These are phyloP conservation scores for Lepidurus arcticus DNA, from an alignment of 1,140 invertebrate genomes.

Conservation along the genomic window DNA sequence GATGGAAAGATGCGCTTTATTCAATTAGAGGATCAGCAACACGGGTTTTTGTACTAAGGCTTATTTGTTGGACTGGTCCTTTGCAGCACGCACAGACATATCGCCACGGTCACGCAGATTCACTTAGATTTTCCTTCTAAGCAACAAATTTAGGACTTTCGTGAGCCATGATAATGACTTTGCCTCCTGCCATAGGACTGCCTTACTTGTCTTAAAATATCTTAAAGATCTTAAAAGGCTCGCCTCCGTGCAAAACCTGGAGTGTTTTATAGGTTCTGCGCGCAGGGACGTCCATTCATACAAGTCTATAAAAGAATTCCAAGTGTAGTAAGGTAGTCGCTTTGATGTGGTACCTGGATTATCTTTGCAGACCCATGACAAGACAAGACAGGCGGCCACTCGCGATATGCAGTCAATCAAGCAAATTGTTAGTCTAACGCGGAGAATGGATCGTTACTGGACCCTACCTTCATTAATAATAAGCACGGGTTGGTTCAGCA, in stretches of 20 bases:
- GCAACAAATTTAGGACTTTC: background rate
- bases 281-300: background rate
- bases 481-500: background rate
- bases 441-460: background rate
- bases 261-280: background rate
- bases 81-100: background rate
- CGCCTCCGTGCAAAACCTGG: background rate
- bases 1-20: constrained; percentile 8
- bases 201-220: no score
- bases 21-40: background rate
- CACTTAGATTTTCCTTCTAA: background rate
- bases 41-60: background rate
- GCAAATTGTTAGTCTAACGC: constrained; percentile 8
- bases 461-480: background rate
- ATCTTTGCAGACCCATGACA: background rate
- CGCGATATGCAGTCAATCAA: background rate
- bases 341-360: no score
- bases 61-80: background rate
- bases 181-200: background rate
- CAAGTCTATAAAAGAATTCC: no score
- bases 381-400: background rate
- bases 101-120: background rate
- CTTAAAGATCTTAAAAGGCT: background rate
- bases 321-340: no score
- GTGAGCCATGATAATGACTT: background rate